A percentile compares a stretch with the other conserved stretches of the same genome.
Evolutionary conservation across 1,140 invertebrate genomes (phyloP).

Genomic region (Eurosta solidaginis): DNA sequence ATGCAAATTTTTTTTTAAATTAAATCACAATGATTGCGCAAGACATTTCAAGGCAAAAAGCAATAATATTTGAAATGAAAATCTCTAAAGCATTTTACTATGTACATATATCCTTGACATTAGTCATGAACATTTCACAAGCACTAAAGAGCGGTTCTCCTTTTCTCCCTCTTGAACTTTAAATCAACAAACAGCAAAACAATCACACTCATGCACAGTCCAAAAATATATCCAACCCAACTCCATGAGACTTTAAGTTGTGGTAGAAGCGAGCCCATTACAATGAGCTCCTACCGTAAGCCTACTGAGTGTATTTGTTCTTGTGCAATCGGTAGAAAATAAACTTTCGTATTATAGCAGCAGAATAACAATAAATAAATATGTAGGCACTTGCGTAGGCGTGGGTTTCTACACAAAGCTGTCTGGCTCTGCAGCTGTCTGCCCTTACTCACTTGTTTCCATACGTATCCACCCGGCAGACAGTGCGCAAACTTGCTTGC

Average conservation of each 20-base stretch:
- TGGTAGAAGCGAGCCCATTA: not conserved
- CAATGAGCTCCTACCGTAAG: not conserved
- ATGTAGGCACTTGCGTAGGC: not conserved
- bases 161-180: not conserved
- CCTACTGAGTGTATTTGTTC: not conserved
- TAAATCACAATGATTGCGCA: not conserved
- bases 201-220: not conserved
- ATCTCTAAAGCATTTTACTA: not conserved
- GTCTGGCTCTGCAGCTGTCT: not conserved
- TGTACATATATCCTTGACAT: conserved; percentile 22
- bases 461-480: not conserved
- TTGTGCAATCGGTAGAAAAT: not conserved
- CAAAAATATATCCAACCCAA: not conserved
- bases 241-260: not conserved
- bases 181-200: not conserved
- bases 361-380: too few relatives aligned
- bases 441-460: not conserved
- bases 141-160: not conserved
- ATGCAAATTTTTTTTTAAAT: not conserved
- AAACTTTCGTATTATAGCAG: too few relatives aligned
- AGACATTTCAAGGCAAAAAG: not conserved
- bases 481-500: conserved; percentile 24
- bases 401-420: not conserved
- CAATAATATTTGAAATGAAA: not conserved
- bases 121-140: conserved; percentile 15